These are phyloP conservation scores for Harpagifer antarcticus DNA, from an alignment of 2,797 vertebrate species.

Conservation along the genomic window DNA sequence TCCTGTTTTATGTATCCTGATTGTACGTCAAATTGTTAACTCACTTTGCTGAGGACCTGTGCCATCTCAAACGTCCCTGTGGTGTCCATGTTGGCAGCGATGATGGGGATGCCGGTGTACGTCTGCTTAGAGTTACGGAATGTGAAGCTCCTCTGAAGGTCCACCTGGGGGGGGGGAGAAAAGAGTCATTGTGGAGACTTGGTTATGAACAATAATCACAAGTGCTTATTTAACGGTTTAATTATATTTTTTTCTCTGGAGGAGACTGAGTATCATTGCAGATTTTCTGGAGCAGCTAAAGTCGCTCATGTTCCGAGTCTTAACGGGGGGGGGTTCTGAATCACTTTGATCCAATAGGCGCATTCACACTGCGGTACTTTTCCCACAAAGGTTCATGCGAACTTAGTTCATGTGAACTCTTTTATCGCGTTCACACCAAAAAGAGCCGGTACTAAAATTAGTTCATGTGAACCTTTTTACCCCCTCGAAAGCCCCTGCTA, in stretches of 20 bases:
- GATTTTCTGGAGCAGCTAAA: conserved; percentile 12
- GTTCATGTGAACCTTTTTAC: too few species aligned
- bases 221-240: too few species aligned
- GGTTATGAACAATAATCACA: neutral
- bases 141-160: conserved; percentile 93
- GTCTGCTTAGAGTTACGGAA: conserved; percentile 99
- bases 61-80: conserved; percentile 99
- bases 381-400: too few species aligned
- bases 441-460: too few species aligned
- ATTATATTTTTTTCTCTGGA: neutral
- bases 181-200: neutral
- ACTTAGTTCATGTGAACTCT: too few species aligned
- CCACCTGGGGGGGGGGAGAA: conserved; percentile 85
- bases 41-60: conserved; percentile 93
- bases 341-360: conserved; percentile 60
- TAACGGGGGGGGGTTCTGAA: conserved; percentile 37
- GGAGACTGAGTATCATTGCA: neutral
- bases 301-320: conserved; percentile 14
- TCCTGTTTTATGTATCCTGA: conserved; percentile 7
- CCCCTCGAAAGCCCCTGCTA: too few species aligned
- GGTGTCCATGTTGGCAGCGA: conserved; percentile 99
- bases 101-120: conserved; percentile 95
- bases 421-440: too few species aligned
- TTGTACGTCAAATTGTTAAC: conserved; percentile 36
- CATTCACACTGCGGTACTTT: too few species aligned